Evolutionary conservation across 1,140 invertebrate species (phyloP).

Genomic region (Alviniconcha marisindica): DNA sequence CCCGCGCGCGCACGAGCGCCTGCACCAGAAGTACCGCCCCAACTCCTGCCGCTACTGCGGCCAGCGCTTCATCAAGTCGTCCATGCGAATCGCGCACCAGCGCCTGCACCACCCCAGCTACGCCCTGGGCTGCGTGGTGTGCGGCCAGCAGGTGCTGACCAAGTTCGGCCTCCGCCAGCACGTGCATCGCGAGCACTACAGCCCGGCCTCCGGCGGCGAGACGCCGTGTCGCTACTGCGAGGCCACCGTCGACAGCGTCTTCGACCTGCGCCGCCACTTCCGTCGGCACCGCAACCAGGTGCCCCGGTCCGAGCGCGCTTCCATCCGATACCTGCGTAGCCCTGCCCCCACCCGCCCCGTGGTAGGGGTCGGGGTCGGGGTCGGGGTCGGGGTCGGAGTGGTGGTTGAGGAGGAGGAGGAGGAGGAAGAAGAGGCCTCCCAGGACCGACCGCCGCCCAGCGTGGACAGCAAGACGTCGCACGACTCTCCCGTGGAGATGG

Average conservation of each 20-base stretch:
- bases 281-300: slow-evolving; percentile 63
- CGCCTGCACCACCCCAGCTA: slow-evolving; percentile 71
- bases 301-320: slow-evolving; percentile 57
- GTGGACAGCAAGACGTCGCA: slow-evolving; percentile 25
- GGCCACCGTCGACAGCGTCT: slow-evolving; percentile 54
- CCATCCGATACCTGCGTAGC: slow-evolving; percentile 54
- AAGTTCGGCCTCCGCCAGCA: slow-evolving; percentile 78
- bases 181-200: slow-evolving; percentile 74
- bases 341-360: not conserved
- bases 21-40: slow-evolving; percentile 66
- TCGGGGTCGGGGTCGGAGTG: not conserved
- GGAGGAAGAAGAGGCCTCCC: slow-evolving; percentile 11
- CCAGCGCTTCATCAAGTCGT: slow-evolving; percentile 62
- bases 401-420: not conserved
- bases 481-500: slow-evolving; percentile 8
- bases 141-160: slow-evolving; percentile 79
- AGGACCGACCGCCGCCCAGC: slow-evolving; percentile 8
- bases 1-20: slow-evolving; percentile 60
- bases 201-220: too few relatives aligned
- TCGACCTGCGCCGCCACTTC: slow-evolving; percentile 62
- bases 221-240: slow-evolving; percentile 77
- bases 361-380: not conserved
- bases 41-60: slow-evolving; percentile 66
- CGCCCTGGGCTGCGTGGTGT: slow-evolving; percentile 79
- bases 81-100: slow-evolving; percentile 62